These are phyloP conservation scores for Eupristina koningsbergeri DNA, from an alignment of 1,140 invertebrate genomes.

Conservation along the genomic window DNA sequence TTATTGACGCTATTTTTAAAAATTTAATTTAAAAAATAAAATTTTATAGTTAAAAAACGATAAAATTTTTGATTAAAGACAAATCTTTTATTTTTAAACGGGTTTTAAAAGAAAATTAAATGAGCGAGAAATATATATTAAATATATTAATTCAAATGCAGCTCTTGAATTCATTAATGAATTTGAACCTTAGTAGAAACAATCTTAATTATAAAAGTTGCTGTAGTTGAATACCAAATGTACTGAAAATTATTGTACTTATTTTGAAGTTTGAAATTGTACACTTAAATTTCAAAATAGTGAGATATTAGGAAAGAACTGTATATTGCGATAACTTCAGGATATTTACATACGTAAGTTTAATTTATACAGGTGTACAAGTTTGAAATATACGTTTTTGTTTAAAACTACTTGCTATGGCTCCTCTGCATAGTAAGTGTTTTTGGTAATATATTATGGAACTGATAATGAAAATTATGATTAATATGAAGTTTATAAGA, in stretches of 20 bases:
- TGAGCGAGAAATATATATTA: neutral
- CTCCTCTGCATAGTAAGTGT: neutral
- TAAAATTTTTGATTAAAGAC: too few species aligned
- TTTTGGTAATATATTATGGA: neutral
- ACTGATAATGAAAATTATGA: neutral
- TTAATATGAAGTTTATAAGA: too few species aligned
- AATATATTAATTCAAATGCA: neutral
- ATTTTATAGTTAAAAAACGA: too few species aligned
- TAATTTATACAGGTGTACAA: neutral
- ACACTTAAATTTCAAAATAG: neutral
- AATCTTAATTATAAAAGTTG: slow-evolving; percentile 20
- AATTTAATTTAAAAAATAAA: too few species aligned
- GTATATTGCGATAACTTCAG: neutral
- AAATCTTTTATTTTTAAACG: neutral
- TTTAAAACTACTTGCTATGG: neutral
- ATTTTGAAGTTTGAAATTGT: slow-evolving; percentile 1
- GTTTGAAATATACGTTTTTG: slow-evolving; percentile 4
- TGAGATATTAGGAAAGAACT: slow-evolving; percentile 19
- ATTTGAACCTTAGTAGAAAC: neutral
- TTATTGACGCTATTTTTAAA: too few species aligned
- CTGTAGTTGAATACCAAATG: neutral
- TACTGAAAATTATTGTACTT: slow-evolving; percentile 15
- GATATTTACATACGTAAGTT: neutral
- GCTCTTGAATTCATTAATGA: neutral
- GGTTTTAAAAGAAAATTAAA: neutral